Base-by-base conservation (phyloP, 2,888 invertebrate species). In the Brachynemurus nebulosus region DNA sequence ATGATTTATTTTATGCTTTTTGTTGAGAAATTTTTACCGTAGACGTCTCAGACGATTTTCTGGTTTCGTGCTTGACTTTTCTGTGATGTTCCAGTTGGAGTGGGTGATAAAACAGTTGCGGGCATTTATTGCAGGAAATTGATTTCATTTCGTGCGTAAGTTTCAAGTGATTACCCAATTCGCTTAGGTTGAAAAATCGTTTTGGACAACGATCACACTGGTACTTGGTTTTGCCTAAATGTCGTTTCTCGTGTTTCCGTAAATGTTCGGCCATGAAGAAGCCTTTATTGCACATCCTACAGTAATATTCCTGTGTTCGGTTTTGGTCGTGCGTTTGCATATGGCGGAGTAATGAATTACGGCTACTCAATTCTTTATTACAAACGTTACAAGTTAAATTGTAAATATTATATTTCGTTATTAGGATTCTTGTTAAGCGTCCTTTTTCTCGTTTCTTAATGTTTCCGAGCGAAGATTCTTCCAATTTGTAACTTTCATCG, bases 271-370 rank as follows among this genome's bases (percentile, higher is more conserved):
- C 14, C 11, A 7, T 27, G 17, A 17, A 40, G 17, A 40, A 40
- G 2, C 27, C 40, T 27, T 40, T 40, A 9, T 23, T 40, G 9
- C 40, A 40, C 4, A 14, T 25, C 11, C 12, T 16, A 40, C 40
- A 40, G 9, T 8, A 5, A 18, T 11, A 18, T 11, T 18, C 4
- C 6, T 18, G 19, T 4, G 8, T 8, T 18, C 36, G 36, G 19
- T 19, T 36, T 18, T 36, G 9, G n/a, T 36, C 19, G n/a, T 36
- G 36, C 1, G 19, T 6, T 36, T 36, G 18, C 36, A 36, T 36
- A 9, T 36, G 36, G 3, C 36, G 36, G 7, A 17, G 3, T 9
- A 36, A 8, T 18, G 36, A 36, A 18, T 8, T 6, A 16, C 8
- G 8, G 19, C 19, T 36, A 18, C 8, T n/a, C 19, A 36, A 36